Base-by-base conservation (phyloP, 1,140 invertebrate genomes). In the Cotesia vestalis region DNA sequence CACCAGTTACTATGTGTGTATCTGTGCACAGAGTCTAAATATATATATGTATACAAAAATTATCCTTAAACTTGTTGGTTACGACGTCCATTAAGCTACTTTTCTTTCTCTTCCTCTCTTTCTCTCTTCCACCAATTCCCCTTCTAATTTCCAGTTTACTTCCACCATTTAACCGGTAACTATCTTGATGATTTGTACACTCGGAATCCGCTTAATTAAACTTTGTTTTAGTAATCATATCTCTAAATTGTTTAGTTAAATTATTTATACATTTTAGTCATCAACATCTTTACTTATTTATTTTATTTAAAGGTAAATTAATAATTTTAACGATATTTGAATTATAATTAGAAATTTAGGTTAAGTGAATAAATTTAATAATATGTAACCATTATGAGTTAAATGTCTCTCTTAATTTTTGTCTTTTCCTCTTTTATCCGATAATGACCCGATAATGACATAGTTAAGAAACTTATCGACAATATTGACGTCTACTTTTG, bases 141-240 rank as follows among this genome's bases (percentile, higher is more conserved):
- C 20, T 20, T 20, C 20, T 20, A 20, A 20, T 20, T 20, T 20
- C 20, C 20, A 20, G 20, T 20, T 1, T 20, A 20, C 20, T 40
- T 9, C 6, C 3, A 40, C 6, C 38, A 40, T 40, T 40, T 40
- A 40, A 40, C 38, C 38, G 38, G 5, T 3, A 55, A 17, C 14
- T 55, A 55, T 55, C 52, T 55, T 55, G 8, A 55, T 55, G 52
- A 55, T 55, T 55, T 55, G 52, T 55, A 17, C 52, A 14, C 52
- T n/a, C 12, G 52, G 12, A 55, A 55, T 1, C 14, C 52, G 14
- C 52, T 55, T 55, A 55, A 55, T 55, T 55, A 55, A 55, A 55
- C 52, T 55, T 55, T 55, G 52, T 17, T 55, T 12, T 2, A 55
- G 12, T 11, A 55, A 55, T 12, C 12, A 2, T 8, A 55, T 3